A percentile compares a stretch with the other conserved stretches of the same genome.
These are phyloP conservation scores for Parnassius smintheus DNA, from an alignment of 2,888 invertebrate genomes.

Conservation along the genomic window DNA sequence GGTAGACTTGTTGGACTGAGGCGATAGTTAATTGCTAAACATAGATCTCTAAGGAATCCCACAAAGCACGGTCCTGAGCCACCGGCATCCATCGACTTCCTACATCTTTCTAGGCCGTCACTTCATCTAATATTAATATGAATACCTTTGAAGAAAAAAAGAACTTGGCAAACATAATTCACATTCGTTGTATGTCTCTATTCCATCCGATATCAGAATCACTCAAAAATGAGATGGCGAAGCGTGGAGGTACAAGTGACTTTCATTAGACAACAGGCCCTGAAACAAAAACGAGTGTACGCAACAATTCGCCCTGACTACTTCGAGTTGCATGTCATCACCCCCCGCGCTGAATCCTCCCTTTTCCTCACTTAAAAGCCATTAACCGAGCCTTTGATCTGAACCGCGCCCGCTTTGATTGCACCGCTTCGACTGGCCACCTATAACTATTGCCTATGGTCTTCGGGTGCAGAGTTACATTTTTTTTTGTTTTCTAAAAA, in stretches of 20 bases:
- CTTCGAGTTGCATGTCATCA: constrained; percentile 45
- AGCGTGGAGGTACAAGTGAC: constrained; percentile 45
- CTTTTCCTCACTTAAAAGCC: constrained; percentile 65
- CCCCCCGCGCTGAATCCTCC: constrained; percentile 29
- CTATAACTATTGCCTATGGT: constrained; percentile 56
- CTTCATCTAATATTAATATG: too few relatives aligned
- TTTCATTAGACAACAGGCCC: constrained; percentile 59
- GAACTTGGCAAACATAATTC: too few relatives aligned
- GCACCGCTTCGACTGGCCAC: constrained; percentile 68
- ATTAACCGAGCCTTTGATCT: constrained; percentile 71
- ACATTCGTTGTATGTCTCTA: neutral
- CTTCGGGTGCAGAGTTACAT: constrained; percentile 31
- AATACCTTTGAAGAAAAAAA: too few relatives aligned
- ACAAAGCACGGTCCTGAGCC: too few relatives aligned
- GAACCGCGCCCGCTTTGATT: constrained; percentile 62
- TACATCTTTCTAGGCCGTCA: too few relatives aligned
- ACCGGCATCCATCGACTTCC: too few relatives aligned
- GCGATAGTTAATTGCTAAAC: too few relatives aligned
- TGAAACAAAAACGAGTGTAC: constrained; percentile 53
- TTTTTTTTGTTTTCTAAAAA: constrained; percentile 20
- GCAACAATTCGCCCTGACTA: constrained; percentile 54
- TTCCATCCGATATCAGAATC: constrained; percentile 5
- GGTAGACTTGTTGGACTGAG: too few relatives aligned
- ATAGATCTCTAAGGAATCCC: too few relatives aligned
- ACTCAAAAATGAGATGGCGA: constrained; percentile 10